Conservation (phyloP, 2,797 vertebrate genomes). For the Glossophaga mutica region DNA sequence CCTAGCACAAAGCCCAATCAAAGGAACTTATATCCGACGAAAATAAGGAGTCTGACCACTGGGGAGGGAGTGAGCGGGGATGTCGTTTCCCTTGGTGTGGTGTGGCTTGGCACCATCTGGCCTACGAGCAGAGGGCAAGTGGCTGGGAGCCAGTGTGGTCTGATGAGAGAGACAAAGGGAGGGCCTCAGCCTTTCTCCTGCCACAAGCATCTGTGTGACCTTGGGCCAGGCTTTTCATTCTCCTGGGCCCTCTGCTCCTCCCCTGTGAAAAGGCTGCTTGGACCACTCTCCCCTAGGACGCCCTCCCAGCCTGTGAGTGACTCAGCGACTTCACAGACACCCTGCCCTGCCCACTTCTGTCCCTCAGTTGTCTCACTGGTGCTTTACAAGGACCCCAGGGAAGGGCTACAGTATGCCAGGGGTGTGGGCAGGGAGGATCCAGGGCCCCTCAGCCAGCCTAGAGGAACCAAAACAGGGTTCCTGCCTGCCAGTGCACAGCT, state of each 20-base stretch:
- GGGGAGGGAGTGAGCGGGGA: fast-evolving
- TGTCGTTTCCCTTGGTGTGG: neutral
- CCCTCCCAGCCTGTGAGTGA: neutral
- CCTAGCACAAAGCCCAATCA: neutral
- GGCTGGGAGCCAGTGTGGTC: neutral
- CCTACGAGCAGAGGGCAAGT: neutral
- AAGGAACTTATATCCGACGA: neutral
- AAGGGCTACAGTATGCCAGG: neutral
- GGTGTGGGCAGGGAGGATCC: neutral
- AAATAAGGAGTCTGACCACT: neutral
- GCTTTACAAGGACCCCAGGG: neutral
- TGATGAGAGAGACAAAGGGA: neutral
- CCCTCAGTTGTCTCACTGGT: neutral
- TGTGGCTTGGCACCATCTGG: neutral
- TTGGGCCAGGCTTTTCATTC: neutral
- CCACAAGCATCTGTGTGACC: neutral
- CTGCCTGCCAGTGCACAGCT: neutral
- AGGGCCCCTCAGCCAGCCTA: neutral
- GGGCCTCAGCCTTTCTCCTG: neutral
- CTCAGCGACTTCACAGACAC: neutral
- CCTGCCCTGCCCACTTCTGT: neutral
- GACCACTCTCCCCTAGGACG: neutral
- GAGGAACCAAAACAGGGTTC: neutral
- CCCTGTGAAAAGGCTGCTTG: neutral
- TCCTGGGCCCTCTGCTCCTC: neutral